Evolutionary conservation across 2,113 vertebrate genomes (phyloP), one percentile per base, ranked within the genome.

Genomic region (Anthoscopus minutus): DNA sequence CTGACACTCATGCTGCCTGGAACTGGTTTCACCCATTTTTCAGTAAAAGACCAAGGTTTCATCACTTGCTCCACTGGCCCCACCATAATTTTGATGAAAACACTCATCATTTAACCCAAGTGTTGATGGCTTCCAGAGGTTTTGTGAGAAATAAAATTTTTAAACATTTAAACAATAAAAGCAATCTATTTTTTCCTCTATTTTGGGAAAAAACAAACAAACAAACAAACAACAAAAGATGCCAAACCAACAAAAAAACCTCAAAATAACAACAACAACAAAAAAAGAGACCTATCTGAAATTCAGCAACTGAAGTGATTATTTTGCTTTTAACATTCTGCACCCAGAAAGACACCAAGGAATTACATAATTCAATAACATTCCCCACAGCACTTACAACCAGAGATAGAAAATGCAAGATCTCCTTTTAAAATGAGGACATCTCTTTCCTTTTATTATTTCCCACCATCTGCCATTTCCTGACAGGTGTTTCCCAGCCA

Each of bases 391-490:
- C 65, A 57, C 79, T 92, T 82, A 70, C 37, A 92, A 80, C 44
- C 51, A 93, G 62, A 19, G 81, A 95, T 40, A 92, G 65, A 87
- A 94, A 96, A 95, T 22, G 40, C 58, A 94, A 81, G 88, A 42
- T 85, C 71, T 95, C 65, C 91, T 93, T 91, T 92, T 87, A 86
- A 94, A 84, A 96, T 25, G 79, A 94, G 92, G 76, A 64, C 40
- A 62, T 92, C 87, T 96, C 90, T 93, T 88, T 91, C 38, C 57
- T 93, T 92, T 77, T 89, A 91, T 94, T 93, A 94, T 92, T 95
- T 94, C 82, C 86, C 65, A 96, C 88, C 93, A 96, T 95, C 92
- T 91, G 86, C 56, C 48, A 57, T 96, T 94, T 96, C 95, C 72
- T 97, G 66, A 92, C 73, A 93, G 79, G 92, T 80, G 67, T 91